Evolutionary conservation across 2,113 vertebrate genomes (phyloP).

Genomic region (Salvelinus namaycush): DNA sequence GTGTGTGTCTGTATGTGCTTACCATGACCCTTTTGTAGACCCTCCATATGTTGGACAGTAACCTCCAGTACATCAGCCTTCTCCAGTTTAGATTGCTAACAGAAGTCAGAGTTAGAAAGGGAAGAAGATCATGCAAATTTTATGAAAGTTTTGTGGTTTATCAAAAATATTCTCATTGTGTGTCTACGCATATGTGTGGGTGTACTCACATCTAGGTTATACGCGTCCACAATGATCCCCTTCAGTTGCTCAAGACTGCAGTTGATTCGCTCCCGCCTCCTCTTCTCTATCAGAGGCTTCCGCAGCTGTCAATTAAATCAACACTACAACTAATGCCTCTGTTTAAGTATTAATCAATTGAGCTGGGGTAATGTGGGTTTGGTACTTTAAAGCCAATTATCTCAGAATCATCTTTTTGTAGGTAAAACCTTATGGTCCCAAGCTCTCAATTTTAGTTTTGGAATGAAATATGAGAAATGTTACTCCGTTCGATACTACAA

Average conservation of each 20-base stretch:
- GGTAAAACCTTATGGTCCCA: too few relatives aligned
- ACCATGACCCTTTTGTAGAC: slow-evolving; percentile 42
- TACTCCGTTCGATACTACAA: neutral
- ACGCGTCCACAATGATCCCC: slow-evolving; percentile 65
- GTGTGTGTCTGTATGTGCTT: neutral
- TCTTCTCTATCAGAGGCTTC: slow-evolving; percentile 63
- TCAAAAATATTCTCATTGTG: neutral
- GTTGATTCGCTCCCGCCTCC: slow-evolving; percentile 60
- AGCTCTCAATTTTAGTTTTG: too few relatives aligned
- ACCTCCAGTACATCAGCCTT: slow-evolving; percentile 65
- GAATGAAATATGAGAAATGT: neutral
- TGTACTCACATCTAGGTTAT: slow-evolving; percentile 61
- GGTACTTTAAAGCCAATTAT: too few relatives aligned
- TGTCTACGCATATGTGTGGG: neutral
- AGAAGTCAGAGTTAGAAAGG: neutral
- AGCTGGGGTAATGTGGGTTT: too few relatives aligned
- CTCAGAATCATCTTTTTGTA: too few relatives aligned
- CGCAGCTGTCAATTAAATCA: slow-evolving; percentile 41
- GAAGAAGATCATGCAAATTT: too few relatives aligned
- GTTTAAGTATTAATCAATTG: neutral
- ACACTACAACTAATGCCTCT: neutral
- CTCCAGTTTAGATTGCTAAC: slow-evolving; percentile 62
- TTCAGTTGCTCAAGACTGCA: slow-evolving; percentile 63
- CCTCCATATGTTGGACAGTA: slow-evolving; percentile 65
- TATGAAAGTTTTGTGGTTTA: too few relatives aligned